Conservation (phyloP, 1,140 invertebrate species). For the Trichonephila clavata region DNA sequence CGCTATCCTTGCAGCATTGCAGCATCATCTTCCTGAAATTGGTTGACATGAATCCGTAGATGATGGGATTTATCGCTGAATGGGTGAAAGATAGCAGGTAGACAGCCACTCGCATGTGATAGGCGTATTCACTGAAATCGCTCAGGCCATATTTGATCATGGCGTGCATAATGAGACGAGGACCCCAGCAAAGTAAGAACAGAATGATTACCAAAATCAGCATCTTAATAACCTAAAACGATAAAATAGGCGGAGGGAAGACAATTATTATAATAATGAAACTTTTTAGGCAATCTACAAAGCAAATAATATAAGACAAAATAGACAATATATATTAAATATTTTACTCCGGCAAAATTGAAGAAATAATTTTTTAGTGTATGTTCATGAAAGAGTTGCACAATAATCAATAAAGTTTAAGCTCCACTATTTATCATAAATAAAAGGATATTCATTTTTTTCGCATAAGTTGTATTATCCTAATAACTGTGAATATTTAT, state of each 20-base stretch:
- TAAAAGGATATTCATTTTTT: too few relatives aligned
- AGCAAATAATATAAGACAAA: too few relatives aligned
- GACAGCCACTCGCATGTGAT: conserved; percentile 77
- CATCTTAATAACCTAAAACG: conserved; percentile 83
- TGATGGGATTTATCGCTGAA: conserved; percentile 83
- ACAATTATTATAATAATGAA: too few relatives aligned
- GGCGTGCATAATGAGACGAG: conserved; percentile 81
- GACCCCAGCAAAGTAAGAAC: conserved; percentile 83
- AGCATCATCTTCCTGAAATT: conserved; percentile 82
- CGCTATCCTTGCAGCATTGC: conserved; percentile 70
- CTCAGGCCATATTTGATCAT: conserved; percentile 79
- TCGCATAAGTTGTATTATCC: too few relatives aligned
- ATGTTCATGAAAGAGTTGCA: too few relatives aligned
- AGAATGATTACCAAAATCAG: conserved; percentile 82
- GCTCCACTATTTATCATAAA: too few relatives aligned
- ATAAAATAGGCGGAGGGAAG: background rate
- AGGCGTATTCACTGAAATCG: conserved; percentile 76
- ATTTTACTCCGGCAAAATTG: too few relatives aligned
- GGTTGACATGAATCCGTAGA: conserved; percentile 84
- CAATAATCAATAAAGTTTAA: too few relatives aligned
- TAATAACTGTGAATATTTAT: too few relatives aligned
- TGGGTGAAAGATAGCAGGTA: conserved; percentile 80
- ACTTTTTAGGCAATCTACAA: too few relatives aligned
- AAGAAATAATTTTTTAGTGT: too few relatives aligned
- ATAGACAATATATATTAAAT: too few relatives aligned